These are phyloP conservation scores for Protobothrops mucrosquamatus DNA, from an alignment of 2,113 vertebrate species.

Conservation along the genomic window DNA sequence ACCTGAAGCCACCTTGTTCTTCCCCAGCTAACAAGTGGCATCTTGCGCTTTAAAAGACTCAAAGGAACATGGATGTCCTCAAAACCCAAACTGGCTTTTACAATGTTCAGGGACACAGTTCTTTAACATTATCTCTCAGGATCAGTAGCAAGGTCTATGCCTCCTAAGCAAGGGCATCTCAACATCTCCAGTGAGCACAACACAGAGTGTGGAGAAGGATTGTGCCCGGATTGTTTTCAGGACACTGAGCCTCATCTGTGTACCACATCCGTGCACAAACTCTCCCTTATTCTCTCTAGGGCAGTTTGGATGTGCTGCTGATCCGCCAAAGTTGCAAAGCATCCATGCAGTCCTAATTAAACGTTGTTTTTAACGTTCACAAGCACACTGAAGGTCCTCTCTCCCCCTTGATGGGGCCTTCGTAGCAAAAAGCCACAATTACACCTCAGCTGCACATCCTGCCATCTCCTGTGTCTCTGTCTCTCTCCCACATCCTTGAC, in stretches of 20 bases:
- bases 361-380: background rate
- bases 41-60: no score
- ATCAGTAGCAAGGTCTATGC: background rate
- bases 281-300: background rate
- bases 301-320: background rate
- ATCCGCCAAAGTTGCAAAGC: background rate
- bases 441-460: background rate
- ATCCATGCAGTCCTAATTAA: background rate
- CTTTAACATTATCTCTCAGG: no score
- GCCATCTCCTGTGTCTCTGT: background rate
- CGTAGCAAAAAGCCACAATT: background rate
- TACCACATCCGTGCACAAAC: no score
- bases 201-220: no score
- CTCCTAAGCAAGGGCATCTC: background rate
- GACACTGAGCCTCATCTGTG: no score
- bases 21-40: no score
- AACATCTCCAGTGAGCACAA: background rate
- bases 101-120: no score
- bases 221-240: background rate
- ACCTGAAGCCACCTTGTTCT: no score
- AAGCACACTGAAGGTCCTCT: background rate
- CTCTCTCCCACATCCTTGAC: background rate
- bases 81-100: no score
- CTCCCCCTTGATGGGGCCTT: background rate
- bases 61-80: no score